phyloP scores from a whole-genome alignment of 2,797 vertebrate genomes.

The Tadarida brasiliensis region DNA sequence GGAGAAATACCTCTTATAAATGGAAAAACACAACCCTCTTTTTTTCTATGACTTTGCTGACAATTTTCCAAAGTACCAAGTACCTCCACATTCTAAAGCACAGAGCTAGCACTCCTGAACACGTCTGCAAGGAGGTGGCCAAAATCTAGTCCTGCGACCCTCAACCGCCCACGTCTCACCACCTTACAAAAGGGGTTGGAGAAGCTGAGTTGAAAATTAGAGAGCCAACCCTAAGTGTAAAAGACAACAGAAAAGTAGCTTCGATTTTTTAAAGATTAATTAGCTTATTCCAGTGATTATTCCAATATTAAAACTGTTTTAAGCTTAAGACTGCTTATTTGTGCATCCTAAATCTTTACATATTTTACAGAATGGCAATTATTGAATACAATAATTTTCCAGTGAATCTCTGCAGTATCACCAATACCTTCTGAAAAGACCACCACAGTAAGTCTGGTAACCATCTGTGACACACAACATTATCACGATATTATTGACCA shows the following conservation, averaged over 20 bases:
- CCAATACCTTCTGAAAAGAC: not conserved
- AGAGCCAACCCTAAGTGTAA: not conserved
- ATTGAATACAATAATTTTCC: not conserved
- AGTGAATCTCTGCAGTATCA: too few relatives aligned
- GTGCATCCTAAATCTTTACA: not conserved
- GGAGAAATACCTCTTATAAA: not conserved
- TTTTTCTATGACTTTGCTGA: not conserved
- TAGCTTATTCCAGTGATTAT: not conserved
- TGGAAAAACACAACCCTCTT: not conserved
- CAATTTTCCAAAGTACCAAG: not conserved
- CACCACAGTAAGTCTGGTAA: too few relatives aligned
- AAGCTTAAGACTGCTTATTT: not conserved
- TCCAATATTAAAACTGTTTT: not conserved
- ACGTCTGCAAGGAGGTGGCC: not conserved
- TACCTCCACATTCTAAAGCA: not conserved
- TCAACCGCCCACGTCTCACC: not conserved
- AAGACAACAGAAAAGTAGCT: not conserved
- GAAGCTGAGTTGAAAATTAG: not conserved
- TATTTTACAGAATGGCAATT: not conserved
- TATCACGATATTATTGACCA: too few relatives aligned
- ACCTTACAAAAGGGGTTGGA: not conserved
- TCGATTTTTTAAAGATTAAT: not conserved
- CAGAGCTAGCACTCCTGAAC: not conserved
- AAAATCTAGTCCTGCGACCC: not conserved
- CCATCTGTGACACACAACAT: too few relatives aligned